Conservation (phyloP, 2,797 vertebrate genomes). For the Spinibarbus caldwelli region DNA sequence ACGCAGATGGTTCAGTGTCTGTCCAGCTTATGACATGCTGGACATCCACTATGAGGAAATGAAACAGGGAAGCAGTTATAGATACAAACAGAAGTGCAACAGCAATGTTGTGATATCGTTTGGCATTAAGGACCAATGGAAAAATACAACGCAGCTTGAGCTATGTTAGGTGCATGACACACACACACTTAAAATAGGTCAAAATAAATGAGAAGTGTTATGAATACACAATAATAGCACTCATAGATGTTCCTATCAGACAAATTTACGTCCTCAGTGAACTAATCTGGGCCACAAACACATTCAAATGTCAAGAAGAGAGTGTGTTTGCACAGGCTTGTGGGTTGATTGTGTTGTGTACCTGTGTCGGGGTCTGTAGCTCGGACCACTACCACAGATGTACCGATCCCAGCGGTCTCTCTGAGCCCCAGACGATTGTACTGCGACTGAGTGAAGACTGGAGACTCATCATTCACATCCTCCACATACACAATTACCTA, state of each 20-base stretch:
- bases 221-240: background rate
- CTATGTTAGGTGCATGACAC: background rate
- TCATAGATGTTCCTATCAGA: background rate
- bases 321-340: background rate
- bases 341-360: conserved; percentile 60
- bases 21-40: background rate
- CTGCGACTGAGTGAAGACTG: conserved; percentile 93
- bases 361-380: conserved; percentile 93
- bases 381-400: conserved; percentile 91
- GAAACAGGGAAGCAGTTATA: conserved; percentile 50
- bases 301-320: background rate
- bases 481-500: conserved; percentile 96
- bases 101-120: conserved; percentile 15
- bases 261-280: background rate
- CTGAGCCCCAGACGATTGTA: conserved; percentile 94
- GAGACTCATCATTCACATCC: conserved; percentile 92
- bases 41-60: conserved; percentile 19
- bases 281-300: background rate
- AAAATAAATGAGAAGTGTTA: conserved; percentile 13
- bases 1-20: background rate
- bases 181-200: conserved; percentile 41
- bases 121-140: conserved; percentile 1
- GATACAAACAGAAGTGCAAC: conserved; percentile 24
- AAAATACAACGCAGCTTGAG: conserved; percentile 22
- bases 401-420: conserved; percentile 93